Evolutionary conservation across 2,797 vertebrate species (phyloP), one percentile per base, ranked within the genome.

Genomic region (Martes flavigula): DNA sequence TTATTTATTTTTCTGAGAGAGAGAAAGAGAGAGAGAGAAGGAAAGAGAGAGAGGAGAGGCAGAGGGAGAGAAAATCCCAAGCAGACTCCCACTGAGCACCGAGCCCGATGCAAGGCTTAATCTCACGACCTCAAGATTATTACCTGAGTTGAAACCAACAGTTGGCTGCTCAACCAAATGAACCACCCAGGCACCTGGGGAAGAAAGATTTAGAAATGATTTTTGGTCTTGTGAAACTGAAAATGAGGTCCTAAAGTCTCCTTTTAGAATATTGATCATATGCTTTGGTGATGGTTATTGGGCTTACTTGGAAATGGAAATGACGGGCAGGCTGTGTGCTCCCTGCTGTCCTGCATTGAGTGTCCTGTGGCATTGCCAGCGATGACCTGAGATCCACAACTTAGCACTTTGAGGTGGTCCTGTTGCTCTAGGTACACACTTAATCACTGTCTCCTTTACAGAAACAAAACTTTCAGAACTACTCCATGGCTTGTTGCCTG

Each of bases 141-240:
- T n/a, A 68, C n/a, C 66, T 68, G 66, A 35, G 64, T 35, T 68
- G 64, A 68, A 68, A 68, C 17, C 64, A 35, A 68, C 17, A 68
- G 7, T 20, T 68, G 64, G 17, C 18, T 1, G 8, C 64, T 35
- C n/a, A 68, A 68, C 32, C 64, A 68, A 35, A 17, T 35, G 32
- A 68, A 18, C 64, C 17, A 68, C 64, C 27, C 14, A 20, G 64
- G 35, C 18, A 81, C 14, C 12, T 78, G 46, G 30, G 46, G 46
- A 46, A 77, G 21, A 91, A 75, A 83, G 0, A 66, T 15, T 89
- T 84, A 62, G 78, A 96, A 84, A 15, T 75, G 48, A 89, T 35
- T 70, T 97, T 96, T 93, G 73, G 66, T 62, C 27, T 43, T 77
- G 75, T 40, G 58, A 79, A 81, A 70, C 27, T 60, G 27, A 93